phyloP scores from a whole-genome alignment of 2,113 vertebrate species.

The Climacteris rufus region DNA sequence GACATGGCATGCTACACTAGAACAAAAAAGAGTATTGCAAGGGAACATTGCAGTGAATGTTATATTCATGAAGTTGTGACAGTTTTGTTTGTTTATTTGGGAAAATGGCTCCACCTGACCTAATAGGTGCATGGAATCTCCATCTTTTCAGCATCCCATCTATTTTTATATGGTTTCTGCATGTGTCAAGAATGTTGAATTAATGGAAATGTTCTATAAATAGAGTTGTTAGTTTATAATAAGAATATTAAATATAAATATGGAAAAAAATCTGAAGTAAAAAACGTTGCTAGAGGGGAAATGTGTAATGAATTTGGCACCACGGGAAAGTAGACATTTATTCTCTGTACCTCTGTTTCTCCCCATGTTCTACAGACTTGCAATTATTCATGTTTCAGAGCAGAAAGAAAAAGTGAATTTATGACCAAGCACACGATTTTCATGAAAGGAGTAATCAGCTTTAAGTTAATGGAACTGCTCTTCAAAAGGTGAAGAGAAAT shows the following conservation, averaged over 20 bases:
- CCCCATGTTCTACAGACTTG: not conserved
- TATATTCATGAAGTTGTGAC: not conserved
- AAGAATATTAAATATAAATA: not conserved
- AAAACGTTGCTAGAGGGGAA: not conserved
- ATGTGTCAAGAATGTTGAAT: not conserved
- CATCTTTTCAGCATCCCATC: not conserved
- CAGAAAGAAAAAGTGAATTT: not conserved
- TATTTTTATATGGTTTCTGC: not conserved
- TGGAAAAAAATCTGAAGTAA: not conserved
- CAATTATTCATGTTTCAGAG: not conserved
- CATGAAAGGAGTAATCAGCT: not conserved
- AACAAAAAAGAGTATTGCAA: not conserved
- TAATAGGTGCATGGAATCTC: not conserved
- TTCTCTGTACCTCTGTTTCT: not conserved
- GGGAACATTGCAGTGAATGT: not conserved
- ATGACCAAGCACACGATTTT: not conserved
- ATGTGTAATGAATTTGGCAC: not conserved
- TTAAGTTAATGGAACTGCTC: not conserved
- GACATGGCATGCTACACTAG: not conserved
- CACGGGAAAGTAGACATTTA: not conserved
- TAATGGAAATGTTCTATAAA: not conserved
- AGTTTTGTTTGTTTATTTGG: not conserved
- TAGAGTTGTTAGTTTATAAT: not conserved
- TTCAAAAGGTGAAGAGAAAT: not conserved
- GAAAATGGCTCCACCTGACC: not conserved